Base-by-base conservation (phyloP, 2,113 vertebrate species). In the Xyliphius kryptos region DNA sequence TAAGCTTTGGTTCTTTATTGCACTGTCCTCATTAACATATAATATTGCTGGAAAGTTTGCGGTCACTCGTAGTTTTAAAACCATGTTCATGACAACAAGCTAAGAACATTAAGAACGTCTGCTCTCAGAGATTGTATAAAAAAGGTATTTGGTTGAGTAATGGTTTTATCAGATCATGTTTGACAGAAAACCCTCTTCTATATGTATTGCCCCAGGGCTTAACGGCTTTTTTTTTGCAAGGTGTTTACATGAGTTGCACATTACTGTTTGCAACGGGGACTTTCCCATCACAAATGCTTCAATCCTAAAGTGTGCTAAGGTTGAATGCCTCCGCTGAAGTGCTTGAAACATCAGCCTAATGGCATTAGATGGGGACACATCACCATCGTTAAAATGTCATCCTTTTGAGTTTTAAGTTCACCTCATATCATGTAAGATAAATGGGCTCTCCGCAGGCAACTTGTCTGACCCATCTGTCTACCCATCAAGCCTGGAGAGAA, bases 341-440 rank as follows among this genome's bases (percentile, higher is more conserved):
- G 52, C 60, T 57, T 15, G 21, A 46, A 66, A 20, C 36, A 6
- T 38, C 40, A 36, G 40, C 26, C 26, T 69, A 61, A 71, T 67
- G 49, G 50, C 58, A 36, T 20, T 57, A 53, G 51, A 56, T 10
- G 22, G 57, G 17, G 19, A 16, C 41, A 56, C 46, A 41, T 15
- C 49, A 19, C 43, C 44, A 49, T 71, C 37, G 10, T 57, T 61
- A 60, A 68, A 66, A 68, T 43, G 38, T 56, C 52, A 44, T 49
- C 16, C 41, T 46, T 67, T 73, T 68, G 44, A 53, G 56, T 63
- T 71, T 70, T 61, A 48, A 58, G 51, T 74, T 66, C 60, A 62
- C 60, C 71, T 70, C 67, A 50, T 43, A 51, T 58, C 65, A 66
- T 66, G 38, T 15, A 70, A 73, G 67, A 77, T 71, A 71, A 77